Percentiles rank a stretch among this genome's conserved stretches.
Conservation (phyloP, 92 coral and sea anemone genomes). For the Epizoanthus fatuus region DNA sequence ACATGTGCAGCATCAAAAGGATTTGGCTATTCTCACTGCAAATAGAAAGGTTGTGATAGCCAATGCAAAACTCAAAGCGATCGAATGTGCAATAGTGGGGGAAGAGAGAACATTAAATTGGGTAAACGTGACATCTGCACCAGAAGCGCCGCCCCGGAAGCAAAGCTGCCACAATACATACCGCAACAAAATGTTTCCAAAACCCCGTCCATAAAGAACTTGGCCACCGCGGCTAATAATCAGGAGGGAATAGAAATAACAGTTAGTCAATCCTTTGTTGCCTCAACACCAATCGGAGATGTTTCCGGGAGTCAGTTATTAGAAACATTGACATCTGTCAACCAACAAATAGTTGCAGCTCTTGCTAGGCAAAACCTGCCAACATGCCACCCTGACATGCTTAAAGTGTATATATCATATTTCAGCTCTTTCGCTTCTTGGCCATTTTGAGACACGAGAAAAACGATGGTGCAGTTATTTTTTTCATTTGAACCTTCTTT, state of each 20-base stretch:
- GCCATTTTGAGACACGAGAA: too few species aligned
- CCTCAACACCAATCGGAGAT: constrained; percentile 8
- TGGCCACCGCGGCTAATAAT: too few species aligned
- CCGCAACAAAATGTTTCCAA: constrained; percentile 15
- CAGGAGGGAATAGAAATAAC: constrained; percentile 13
- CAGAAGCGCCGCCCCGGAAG: constrained; percentile 23
- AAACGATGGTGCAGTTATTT: too few species aligned
- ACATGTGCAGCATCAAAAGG: too few species aligned
- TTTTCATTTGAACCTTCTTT: too few species aligned
- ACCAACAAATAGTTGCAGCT: constrained; percentile 53
- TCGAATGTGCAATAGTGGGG: constrained; percentile 45
- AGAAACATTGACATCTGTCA: constrained; percentile 37
- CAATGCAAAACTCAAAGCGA: too few species aligned
- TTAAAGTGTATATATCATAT: too few species aligned
- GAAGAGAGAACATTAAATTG: constrained; percentile 49
- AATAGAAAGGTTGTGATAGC: too few species aligned
- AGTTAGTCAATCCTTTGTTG: constrained; percentile 8
- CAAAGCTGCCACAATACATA: neutral
- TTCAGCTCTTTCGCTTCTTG: too few species aligned
- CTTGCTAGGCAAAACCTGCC: constrained; percentile 43
- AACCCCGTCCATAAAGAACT: constrained; percentile 1
- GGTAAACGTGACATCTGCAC: constrained; percentile 31
- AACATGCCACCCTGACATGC: constrained; percentile 55
- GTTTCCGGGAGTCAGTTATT: constrained; percentile 16
- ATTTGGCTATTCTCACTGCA: too few species aligned